Conservation (phyloP, 30 jellyfish, hydroid and myxozoan genomes). For the Hydractinia symbiolongicarpus region DNA sequence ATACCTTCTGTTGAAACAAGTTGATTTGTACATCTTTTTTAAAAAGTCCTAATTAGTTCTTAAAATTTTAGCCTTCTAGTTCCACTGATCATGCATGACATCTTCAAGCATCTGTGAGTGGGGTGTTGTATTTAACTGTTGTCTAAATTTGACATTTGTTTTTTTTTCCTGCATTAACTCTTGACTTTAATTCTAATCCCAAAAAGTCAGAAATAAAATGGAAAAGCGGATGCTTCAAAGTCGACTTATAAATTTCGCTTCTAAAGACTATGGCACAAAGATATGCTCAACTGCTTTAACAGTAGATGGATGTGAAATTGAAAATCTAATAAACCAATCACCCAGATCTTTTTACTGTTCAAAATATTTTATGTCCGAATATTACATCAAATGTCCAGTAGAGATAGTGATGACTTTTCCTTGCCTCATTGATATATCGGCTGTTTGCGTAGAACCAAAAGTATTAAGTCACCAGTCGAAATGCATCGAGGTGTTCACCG, state of each 20-base stretch:
- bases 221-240: too few relatives aligned
- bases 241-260: conserved; percentile 37
- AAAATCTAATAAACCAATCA: conserved; percentile 30
- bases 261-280: conserved; percentile 41
- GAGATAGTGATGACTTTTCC: conserved; percentile 79
- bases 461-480: conserved; percentile 40
- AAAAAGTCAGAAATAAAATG: too few relatives aligned
- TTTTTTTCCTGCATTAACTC: too few relatives aligned
- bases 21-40: too few relatives aligned
- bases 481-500: conserved; percentile 38
- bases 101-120: too few relatives aligned
- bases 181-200: too few relatives aligned
- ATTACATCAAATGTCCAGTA: conserved; percentile 77
- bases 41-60: too few relatives aligned
- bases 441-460: conserved; percentile 38
- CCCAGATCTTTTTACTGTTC: neutral
- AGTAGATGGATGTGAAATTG: conserved; percentile 62
- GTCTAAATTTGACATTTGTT: too few relatives aligned
- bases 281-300: conserved; percentile 42
- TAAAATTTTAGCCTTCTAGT: too few relatives aligned
- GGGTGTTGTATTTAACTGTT: too few relatives aligned
- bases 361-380: conserved; percentile 77
- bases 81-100: too few relatives aligned
- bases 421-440: conserved; percentile 59
- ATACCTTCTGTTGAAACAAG: too few relatives aligned